Percentiles rank a stretch among this genome's conserved stretches.
Conservation (phyloP, 1,140 invertebrate species). For the Magallana gigas region DNA sequence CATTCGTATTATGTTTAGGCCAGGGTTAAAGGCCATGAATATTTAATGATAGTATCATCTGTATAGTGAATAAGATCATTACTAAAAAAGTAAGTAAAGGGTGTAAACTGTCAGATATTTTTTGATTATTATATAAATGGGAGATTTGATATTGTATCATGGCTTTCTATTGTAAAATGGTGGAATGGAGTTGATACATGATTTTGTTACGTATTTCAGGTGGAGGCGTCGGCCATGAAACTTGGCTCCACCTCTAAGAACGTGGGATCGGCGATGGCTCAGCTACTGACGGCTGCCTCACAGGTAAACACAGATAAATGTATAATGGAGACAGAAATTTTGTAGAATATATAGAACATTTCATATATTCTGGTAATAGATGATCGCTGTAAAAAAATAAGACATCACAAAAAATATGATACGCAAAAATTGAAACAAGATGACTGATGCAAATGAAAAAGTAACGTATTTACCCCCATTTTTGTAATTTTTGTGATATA, state of each 20-base stretch:
- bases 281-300: conserved; percentile 91
- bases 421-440: too few relatives aligned
- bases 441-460: too few relatives aligned
- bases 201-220: conserved; percentile 75
- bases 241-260: conserved; percentile 86
- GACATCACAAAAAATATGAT: not conserved
- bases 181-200: not conserved
- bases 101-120: too few relatives aligned
- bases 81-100: not conserved
- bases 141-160: too few relatives aligned
- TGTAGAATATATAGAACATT: not conserved
- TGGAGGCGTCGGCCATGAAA: conserved; percentile 87
- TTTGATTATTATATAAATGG: too few relatives aligned
- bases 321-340: too few relatives aligned
- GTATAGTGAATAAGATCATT: not conserved
- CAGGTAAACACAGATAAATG: conserved; percentile 79
- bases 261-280: conserved; percentile 86
- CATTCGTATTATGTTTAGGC: too few relatives aligned
- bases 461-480: too few relatives aligned
- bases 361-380: not conserved
- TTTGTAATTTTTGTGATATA: too few relatives aligned
- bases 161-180: not conserved
- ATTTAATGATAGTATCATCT: not conserved
- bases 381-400: not conserved
- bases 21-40: not conserved